Evolutionary conservation across 2,888 invertebrate genomes (phyloP), one percentile per base, ranked within the genome.

Genomic region (Nomada goodeniana): DNA sequence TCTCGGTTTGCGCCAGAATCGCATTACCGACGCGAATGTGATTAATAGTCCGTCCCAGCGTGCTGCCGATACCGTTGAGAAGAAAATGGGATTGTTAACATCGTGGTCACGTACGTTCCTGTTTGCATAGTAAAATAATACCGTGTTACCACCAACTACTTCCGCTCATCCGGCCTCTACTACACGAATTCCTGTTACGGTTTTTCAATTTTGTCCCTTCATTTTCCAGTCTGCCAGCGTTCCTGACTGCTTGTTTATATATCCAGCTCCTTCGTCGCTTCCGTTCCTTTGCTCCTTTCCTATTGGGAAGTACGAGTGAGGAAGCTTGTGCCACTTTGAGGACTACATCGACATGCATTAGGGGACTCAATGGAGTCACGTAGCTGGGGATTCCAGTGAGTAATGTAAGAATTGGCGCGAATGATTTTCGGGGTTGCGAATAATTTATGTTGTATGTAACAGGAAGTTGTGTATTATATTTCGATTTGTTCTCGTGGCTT

Each of bases 111-210:
- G 82, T 86, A 76, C 77, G 73, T 55, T 77, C 44, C 78, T 69
- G 79, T 76, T 80, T 82, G 80, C 82, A 83, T 86, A 79, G 75
- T 55, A 76, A 87, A 86, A 84, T 85, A 85, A 85, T 77, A 80
- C 78, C 70, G 61, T 70, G 72, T 74, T 64, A 52, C 53, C 60
- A 11, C 18, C 52, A 55, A 68, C 68, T 52, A 59, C 57, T 71
- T 52, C 64, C 53, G 52, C 10, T 47, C 65, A 29, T 52, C 47
- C 50, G 42, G 42, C 0, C 29, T 13, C 20, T 5, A 20, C 69
- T 23, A 26, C 52, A 53, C 69, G 70, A 65, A 52, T 75, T 71
- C 70, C 52, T 47, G 18, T 61, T 70, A 55, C 60, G 61, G 13
- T 29, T 69, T 74, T 73, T 81, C 79, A 64, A 65, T 69, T 53